phyloP scores from a whole-genome alignment of 2,113 vertebrate genomes.

The Phrynocephalus versicolor region DNA sequence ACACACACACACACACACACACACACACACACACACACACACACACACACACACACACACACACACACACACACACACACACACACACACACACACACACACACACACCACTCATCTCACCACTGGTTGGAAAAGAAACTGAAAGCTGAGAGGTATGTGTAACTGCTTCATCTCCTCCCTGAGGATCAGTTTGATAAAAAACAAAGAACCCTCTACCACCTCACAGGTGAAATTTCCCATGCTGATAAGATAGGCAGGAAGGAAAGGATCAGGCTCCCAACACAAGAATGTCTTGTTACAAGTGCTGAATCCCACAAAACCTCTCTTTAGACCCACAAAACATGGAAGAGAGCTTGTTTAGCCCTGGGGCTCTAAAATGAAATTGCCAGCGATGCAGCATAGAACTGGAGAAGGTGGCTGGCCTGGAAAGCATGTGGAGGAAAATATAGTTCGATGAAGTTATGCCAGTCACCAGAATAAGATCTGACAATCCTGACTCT shows the following conservation, averaged over 20 bases:
- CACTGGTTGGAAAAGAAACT: neutral
- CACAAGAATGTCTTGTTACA: constrained; percentile 29
- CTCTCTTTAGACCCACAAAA: constrained; percentile 59
- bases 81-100: no score
- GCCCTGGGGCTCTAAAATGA: constrained; percentile 39
- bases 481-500: neutral
- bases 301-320: constrained; percentile 48
- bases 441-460: neutral
- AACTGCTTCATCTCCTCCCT: neutral
- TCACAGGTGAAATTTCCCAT: neutral
- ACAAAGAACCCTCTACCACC: neutral
- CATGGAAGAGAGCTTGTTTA: constrained; percentile 62
- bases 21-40: no score
- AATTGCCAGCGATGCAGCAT: constrained; percentile 18
- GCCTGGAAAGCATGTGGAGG: neutral
- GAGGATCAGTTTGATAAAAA: neutral
- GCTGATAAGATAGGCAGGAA: constrained; percentile 11
- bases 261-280: constrained; percentile 18
- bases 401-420: neutral
- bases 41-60: no score
- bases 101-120: neutral
- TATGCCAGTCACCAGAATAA: neutral
- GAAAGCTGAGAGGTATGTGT: fast-evolving
- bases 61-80: no score
- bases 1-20: no score